phyloP scores from a whole-genome alignment of 2,888 invertebrate species.

The Xylota segnis region DNA sequence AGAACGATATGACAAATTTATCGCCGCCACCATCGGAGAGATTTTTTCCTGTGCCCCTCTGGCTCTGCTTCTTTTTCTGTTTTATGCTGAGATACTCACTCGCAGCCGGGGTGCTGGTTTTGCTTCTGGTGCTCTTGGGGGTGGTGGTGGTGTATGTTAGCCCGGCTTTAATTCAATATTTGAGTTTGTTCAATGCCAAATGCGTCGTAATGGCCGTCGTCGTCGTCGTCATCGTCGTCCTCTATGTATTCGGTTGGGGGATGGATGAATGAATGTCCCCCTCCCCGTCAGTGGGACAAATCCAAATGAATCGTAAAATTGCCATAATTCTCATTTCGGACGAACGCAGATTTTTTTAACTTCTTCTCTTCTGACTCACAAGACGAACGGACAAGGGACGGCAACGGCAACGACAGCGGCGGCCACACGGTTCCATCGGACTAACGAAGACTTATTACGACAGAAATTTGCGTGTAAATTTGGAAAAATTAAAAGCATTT shows the following conservation, averaged over 20 bases:
- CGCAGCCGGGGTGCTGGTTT: slow-evolving; percentile 41
- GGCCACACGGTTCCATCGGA: slow-evolving; percentile 26
- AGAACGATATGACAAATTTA: slow-evolving; percentile 82
- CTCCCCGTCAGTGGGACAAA: background rate
- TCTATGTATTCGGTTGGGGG: background rate
- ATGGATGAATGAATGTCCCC: background rate
- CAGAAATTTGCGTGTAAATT: slow-evolving; percentile 75
- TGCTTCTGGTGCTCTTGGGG: too few species aligned
- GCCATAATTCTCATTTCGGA: slow-evolving; percentile 69
- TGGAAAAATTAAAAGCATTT: slow-evolving; percentile 76
- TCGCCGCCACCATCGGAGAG: slow-evolving; percentile 77
- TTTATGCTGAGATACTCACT: slow-evolving; percentile 45
- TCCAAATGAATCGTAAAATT: slow-evolving; percentile 75
- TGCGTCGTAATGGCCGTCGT: slow-evolving; percentile 51
- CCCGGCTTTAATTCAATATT: slow-evolving; percentile 70
- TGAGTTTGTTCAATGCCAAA: slow-evolving; percentile 75
- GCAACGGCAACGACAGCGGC: background rate
- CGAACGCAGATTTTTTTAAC: slow-evolving; percentile 71
- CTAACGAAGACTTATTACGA: slow-evolving; percentile 67
- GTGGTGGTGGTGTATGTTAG: slow-evolving; percentile 45
- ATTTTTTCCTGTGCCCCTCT: slow-evolving; percentile 23
- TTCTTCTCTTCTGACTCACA: background rate
- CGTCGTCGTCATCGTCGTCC: slow-evolving; percentile 12
- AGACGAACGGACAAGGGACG: background rate
- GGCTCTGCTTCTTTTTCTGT: slow-evolving; percentile 30